These are phyloP conservation scores for Leptopterna dolabrata DNA, from an alignment of 2,888 invertebrate genomes.

Conservation along the genomic window DNA sequence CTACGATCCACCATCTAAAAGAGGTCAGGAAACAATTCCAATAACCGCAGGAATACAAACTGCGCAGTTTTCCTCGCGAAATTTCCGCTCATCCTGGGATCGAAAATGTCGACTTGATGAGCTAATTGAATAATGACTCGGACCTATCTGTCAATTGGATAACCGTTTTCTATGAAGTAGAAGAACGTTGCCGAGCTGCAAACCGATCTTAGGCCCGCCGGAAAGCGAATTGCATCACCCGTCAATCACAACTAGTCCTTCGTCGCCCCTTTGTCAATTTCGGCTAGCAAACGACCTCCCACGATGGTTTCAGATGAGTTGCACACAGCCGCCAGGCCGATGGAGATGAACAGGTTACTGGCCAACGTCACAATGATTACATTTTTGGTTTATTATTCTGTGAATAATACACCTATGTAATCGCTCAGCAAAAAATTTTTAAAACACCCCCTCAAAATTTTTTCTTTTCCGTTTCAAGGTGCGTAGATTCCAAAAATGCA, in stretches of 20 bases:
- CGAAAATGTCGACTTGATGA: not conserved
- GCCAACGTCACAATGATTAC: too few species aligned
- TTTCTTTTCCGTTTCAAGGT: too few species aligned
- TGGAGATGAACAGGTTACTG: too few species aligned
- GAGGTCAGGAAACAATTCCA: not conserved
- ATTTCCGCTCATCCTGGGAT: not conserved
- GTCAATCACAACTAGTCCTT: conserved; percentile 1
- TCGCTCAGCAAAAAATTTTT: too few species aligned
- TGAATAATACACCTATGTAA: too few species aligned
- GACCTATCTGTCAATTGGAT: not conserved
- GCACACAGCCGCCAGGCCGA: too few species aligned
- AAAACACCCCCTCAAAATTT: too few species aligned
- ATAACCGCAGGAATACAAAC: not conserved
- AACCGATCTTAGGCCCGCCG: not conserved
- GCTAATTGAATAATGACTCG: not conserved
- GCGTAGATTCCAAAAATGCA: too few species aligned
- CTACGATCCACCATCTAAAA: not conserved
- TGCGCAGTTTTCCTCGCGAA: not conserved
- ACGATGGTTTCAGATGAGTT: too few species aligned
- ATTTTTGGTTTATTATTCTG: too few species aligned
- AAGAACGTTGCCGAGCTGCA: not conserved
- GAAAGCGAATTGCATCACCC: not conserved
- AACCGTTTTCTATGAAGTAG: not conserved
- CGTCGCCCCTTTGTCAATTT: not conserved
- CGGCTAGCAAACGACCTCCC: not conserved